phyloP scores from a whole-genome alignment of 2,113 vertebrate species.

The Rhinolophus sinicus region DNA sequence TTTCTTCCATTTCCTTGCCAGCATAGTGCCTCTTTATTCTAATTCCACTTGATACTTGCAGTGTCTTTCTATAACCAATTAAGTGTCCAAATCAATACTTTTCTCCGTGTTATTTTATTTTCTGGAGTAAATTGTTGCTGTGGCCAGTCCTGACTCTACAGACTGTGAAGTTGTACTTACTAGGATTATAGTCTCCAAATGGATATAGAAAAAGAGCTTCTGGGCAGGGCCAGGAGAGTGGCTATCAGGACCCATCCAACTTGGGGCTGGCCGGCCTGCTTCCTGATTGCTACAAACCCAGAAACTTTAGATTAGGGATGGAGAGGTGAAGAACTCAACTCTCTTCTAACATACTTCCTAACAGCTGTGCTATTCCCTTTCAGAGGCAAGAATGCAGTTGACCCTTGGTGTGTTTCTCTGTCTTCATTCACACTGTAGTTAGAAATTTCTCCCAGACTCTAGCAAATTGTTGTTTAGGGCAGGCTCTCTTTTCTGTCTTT shows the following conservation, averaged over 20 bases:
- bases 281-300: neutral
- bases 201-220: neutral
- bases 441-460: neutral
- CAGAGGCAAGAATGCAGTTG: neutral
- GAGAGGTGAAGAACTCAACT: neutral
- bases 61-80: neutral
- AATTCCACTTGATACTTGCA: neutral
- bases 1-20: neutral
- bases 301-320: neutral
- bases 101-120: neutral
- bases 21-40: neutral
- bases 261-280: neutral
- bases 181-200: neutral
- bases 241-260: neutral
- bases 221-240: neutral
- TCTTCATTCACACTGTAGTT: neutral
- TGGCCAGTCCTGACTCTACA: neutral
- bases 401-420: neutral
- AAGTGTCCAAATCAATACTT: neutral
- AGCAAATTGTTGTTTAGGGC: neutral
- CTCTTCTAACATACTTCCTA: neutral
- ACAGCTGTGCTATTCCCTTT: neutral
- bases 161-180: neutral
- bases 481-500: neutral
- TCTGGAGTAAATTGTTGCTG: neutral